These are phyloP conservation scores for Ginglymostoma cirratum DNA, from an alignment of 2,113 vertebrate genomes.

Conservation along the genomic window DNA sequence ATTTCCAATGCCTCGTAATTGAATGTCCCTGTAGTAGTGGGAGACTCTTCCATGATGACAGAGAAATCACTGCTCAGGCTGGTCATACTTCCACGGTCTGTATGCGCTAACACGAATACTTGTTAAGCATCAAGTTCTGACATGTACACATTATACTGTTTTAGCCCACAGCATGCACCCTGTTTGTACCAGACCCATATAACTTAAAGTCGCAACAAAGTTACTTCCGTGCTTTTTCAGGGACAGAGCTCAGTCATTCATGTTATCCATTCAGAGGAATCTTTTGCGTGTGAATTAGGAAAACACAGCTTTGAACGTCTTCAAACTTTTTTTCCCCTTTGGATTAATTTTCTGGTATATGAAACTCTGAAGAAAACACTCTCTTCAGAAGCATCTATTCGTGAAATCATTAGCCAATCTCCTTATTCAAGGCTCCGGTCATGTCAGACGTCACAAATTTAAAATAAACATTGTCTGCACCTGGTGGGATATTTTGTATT, in stretches of 20 bases:
- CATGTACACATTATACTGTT: not conserved
- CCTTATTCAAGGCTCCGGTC: not conserved
- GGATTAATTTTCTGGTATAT: not conserved
- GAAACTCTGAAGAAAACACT: not conserved
- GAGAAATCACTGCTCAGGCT: conserved; percentile 94
- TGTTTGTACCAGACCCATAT: not conserved
- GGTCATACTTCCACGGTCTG: conserved; percentile 83
- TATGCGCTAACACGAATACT: conserved; percentile 60
- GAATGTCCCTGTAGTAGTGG: conserved; percentile 65
- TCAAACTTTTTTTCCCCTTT: not conserved
- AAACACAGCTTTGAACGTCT: not conserved
- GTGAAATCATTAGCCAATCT: not conserved
- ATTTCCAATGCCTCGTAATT: conserved; percentile 72
- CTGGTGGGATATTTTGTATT: not conserved
- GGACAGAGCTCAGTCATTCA: no score
- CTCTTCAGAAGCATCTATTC: not conserved
- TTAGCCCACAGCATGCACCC: not conserved
- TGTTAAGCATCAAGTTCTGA: not conserved
- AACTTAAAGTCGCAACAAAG: not conserved
- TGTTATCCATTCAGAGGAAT: not conserved
- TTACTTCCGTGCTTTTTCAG: not conserved
- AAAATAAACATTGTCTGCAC: not conserved
- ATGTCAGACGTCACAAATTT: no score
- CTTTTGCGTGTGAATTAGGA: not conserved
- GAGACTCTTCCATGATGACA: conserved; percentile 78